Percentiles rank a stretch among this genome's conserved stretches.
Conservation (phyloP, 2,797 vertebrate species). For the Enteromius argenteus region DNA sequence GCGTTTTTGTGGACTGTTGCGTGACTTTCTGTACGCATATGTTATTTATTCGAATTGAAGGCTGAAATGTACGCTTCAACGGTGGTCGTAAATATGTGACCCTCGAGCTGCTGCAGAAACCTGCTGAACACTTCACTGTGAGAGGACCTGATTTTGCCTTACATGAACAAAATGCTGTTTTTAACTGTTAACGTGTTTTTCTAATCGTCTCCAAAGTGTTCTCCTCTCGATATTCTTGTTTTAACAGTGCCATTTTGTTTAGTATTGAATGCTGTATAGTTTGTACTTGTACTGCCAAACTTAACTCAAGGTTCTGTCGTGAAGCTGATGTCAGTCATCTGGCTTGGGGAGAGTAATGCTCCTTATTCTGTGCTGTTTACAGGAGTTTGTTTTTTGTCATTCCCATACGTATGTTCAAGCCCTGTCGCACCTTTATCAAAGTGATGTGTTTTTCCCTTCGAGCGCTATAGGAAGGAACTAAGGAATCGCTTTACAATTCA, state of each 20-base stretch:
- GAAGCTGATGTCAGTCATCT: conserved; percentile 47
- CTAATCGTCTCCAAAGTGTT: conserved; percentile 79
- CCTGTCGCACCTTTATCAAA: conserved; percentile 49
- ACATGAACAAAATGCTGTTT: conserved; percentile 82
- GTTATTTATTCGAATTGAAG: conserved; percentile 43
- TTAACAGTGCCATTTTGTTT: conserved; percentile 56
- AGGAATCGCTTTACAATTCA: conserved; percentile 36
- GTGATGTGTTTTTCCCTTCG: conserved; percentile 24
- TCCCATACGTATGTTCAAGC: conserved; percentile 43
- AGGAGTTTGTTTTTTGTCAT: conserved; percentile 55
- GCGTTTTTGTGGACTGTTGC: conserved; percentile 41
- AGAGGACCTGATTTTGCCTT: conserved; percentile 89
- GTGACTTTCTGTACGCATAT: conserved; percentile 24
- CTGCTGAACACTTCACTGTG: conserved; percentile 85
- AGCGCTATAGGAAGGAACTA: conserved; percentile 41
- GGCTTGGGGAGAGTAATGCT: conserved; percentile 64
- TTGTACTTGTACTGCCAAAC: conserved; percentile 51
- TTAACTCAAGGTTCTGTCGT: conserved; percentile 50
- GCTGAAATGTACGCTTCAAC: conserved; percentile 46
- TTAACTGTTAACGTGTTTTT: conserved; percentile 83
- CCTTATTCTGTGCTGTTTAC: conserved; percentile 61
- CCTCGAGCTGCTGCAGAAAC: conserved; percentile 62
- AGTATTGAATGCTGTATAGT: conserved; percentile 51
- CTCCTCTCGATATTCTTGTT: conserved; percentile 66
- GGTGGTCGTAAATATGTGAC: conserved; percentile 47